These are phyloP conservation scores for Eclectus roratus DNA, from an alignment of 2,113 vertebrate species.

Conservation along the genomic window DNA sequence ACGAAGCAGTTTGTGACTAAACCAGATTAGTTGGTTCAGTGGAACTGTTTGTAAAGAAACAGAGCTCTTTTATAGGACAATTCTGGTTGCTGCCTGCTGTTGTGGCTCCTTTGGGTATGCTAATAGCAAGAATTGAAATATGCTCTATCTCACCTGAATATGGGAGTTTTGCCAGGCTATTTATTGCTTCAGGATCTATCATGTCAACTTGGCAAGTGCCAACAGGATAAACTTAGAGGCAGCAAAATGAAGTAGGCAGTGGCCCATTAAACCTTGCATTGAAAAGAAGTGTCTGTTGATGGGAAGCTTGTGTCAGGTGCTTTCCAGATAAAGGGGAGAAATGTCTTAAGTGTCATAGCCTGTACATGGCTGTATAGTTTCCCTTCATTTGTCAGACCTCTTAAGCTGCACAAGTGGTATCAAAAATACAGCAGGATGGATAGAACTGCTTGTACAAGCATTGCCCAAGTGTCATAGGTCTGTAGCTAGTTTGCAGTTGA, in stretches of 20 bases:
- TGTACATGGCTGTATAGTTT: neutral
- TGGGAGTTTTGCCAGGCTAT: neutral
- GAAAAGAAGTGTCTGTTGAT: neutral
- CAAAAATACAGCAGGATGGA: neutral
- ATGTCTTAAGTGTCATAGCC: neutral
- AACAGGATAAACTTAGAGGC: neutral
- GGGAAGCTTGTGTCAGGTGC: neutral
- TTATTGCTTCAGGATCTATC: neutral
- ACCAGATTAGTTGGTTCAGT: neutral
- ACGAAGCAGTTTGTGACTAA: neutral
- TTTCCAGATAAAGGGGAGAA: neutral
- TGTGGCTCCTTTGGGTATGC: neutral
- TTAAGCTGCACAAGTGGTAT: neutral
- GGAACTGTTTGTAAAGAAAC: neutral
- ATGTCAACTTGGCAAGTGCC: neutral
- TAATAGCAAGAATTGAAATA: neutral
- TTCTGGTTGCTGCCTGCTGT: neutral
- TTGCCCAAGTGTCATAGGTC: neutral
- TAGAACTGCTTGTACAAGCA: neutral
- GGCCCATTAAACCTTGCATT: neutral
- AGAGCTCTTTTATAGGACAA: rapidly evolving
- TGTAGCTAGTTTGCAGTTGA: neutral
- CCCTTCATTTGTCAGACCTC: neutral
- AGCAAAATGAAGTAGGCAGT: neutral
- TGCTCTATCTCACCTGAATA: neutral